phyloP scores from a whole-genome alignment of 2,888 invertebrate genomes.

The Conomelus anceps region DNA sequence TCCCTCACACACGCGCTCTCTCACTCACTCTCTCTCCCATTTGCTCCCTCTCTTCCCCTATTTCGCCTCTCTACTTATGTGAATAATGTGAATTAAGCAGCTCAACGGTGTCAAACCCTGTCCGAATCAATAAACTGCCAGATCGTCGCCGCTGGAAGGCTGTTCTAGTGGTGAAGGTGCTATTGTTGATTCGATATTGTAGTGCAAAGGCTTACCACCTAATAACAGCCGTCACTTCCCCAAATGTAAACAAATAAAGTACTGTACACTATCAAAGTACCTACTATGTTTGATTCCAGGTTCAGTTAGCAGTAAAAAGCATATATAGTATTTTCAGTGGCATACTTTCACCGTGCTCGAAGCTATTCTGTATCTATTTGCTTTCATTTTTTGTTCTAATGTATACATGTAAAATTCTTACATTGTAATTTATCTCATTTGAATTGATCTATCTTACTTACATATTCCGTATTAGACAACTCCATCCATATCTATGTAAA shows the following conservation, averaged over 20 bases:
- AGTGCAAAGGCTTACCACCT: background rate
- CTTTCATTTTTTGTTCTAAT: too few species aligned
- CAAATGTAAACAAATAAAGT: background rate
- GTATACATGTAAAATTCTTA: too few species aligned
- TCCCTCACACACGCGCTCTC: too few species aligned
- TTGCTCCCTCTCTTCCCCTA: too few species aligned
- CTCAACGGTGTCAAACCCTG: background rate
- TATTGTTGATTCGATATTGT: background rate
- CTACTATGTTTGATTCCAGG: background rate
- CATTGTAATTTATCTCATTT: too few species aligned
- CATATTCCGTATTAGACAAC: too few species aligned
- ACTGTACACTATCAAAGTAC: background rate
- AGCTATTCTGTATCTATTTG: too few species aligned
- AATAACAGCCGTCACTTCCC: background rate
- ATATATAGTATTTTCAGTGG: too few species aligned
- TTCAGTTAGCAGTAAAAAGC: background rate
- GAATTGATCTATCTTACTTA: too few species aligned
- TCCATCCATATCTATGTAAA: too few species aligned
- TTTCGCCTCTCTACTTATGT: background rate
- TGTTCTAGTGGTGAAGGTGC: background rate
- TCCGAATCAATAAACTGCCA: background rate
- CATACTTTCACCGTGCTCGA: too few species aligned
- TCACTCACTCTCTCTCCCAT: too few species aligned
- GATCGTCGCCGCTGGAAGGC: background rate
- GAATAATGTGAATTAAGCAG: background rate